phyloP scores from a whole-genome alignment of 2,113 vertebrate species.

The Bos javanicus region DNA sequence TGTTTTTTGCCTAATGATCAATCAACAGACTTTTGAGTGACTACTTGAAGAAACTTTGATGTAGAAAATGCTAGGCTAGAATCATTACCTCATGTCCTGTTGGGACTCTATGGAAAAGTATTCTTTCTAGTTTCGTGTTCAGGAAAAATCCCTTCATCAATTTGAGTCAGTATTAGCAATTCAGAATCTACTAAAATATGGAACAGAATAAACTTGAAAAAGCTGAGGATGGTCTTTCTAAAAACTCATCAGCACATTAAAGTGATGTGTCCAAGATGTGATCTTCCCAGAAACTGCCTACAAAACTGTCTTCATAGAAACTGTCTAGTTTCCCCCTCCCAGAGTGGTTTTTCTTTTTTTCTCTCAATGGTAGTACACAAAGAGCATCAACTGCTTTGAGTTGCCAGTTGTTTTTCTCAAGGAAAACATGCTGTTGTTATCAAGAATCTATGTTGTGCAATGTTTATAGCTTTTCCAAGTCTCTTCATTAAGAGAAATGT shows the following conservation, averaged over 20 bases:
- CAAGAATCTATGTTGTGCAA: not conserved
- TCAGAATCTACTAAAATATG: not conserved
- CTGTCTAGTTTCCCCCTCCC: too few relatives aligned
- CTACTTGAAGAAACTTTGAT: not conserved
- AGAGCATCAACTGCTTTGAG: not conserved
- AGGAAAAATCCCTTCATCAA: not conserved
- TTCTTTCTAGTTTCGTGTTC: not conserved
- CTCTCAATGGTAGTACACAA: not conserved
- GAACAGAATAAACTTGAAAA: not conserved
- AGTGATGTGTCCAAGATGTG: not conserved
- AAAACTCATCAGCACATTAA: not conserved
- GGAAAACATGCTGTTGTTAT: not conserved
- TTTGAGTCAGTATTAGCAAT: not conserved
- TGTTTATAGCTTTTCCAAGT: slow-evolving; percentile 36
- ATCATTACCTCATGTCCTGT: not conserved
- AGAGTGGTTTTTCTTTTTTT: not conserved
- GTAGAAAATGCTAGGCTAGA: not conserved
- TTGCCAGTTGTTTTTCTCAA: slow-evolving; percentile 30
- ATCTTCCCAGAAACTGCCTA: not conserved
- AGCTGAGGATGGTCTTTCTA: not conserved
- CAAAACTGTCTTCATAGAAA: not conserved
- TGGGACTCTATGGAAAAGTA: not conserved
- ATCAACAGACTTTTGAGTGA: not conserved
- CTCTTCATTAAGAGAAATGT: slow-evolving; percentile 36
- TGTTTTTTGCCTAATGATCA: not conserved